phyloP scores from a whole-genome alignment of 1,140 invertebrate genomes.

The Paraescarpia echinospica region DNA sequence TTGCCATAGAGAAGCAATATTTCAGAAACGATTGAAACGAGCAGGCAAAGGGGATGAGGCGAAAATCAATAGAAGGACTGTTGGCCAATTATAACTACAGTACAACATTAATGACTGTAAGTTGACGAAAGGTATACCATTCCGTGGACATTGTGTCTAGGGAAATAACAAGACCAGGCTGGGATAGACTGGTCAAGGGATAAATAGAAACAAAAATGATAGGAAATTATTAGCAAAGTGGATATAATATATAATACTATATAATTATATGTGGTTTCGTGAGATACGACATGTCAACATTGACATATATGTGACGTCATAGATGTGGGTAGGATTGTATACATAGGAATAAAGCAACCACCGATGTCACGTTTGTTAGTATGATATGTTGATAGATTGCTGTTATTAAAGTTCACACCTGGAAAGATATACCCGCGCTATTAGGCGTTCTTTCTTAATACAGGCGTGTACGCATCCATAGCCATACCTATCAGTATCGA shows the following conservation, averaged over 20 bases:
- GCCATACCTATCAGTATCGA: too few relatives aligned
- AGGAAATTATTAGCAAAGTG: neutral
- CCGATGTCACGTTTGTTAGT: neutral
- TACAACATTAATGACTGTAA: neutral
- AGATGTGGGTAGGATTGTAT: neutral
- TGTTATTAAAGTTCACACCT: neutral
- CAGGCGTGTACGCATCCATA: neutral
- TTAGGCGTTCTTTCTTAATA: neutral
- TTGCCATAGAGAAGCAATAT: neutral
- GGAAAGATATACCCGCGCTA: neutral
- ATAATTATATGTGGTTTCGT: neutral
- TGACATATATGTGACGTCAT: neutral
- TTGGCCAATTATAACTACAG: neutral
- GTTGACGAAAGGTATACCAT: neutral
- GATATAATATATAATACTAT: too few relatives aligned
- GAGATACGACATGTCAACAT: too few relatives aligned
- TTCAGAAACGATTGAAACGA: neutral
- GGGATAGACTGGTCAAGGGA: too few relatives aligned
- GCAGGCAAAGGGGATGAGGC: neutral
- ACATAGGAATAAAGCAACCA: too few relatives aligned
- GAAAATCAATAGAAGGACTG: neutral
- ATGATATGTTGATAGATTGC: neutral
- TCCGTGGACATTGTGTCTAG: neutral
- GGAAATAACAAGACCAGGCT: too few relatives aligned
- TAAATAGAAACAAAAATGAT: too few relatives aligned